Base-by-base conservation (phyloP, 2,888 invertebrate species). In the Dione juno region DNA sequence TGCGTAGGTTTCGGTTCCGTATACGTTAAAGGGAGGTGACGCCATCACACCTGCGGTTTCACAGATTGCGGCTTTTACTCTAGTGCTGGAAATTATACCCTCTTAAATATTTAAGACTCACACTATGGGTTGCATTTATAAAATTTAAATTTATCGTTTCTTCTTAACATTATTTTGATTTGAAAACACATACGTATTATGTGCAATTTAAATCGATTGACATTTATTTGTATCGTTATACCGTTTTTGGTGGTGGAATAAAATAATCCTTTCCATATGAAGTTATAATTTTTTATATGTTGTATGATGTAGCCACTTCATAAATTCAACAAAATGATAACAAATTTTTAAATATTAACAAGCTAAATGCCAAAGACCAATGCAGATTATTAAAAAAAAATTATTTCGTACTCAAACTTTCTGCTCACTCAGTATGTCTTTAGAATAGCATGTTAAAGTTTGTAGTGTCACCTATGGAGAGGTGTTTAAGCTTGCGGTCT, bases 31-130 rank as follows among this genome's bases (percentile, higher is more conserved):
- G 53, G 21, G 16, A 53, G 68, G 61, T 37, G 64, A n/a, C 35
- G 35, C n/a, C 64, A 67, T 73, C 73, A 58, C 73, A 73, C 67
- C 73, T 73, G 74, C 68, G 78, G 77, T 77, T 78, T 78, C 77
- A 75, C 77, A 76, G 74, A 72, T 74, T 77, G 75, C 70, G 75
- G 77, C 71, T 72, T 74, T 75, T 74, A 74, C 66, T 72, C 73
- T 72, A 75, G 76, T 74, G 77, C 75, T 75, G 73, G 78, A 78
- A 79, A 80, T 78, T 77, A 77, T 78, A 77, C 76, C 77, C 77
- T 73, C 77, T 80, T 77, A 77, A 76, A 73, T 77, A 77, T 80
- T 79, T 76, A 78, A 71, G 69, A 71, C 63, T 70, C 53, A 40
- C 53, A 41, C 45, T 50, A 48, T 45, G 57, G 59, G 52, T 57